These are phyloP conservation scores for Spondyliosoma cantharus DNA, from an alignment of 2,797 vertebrate species.

Conservation along the genomic window DNA sequence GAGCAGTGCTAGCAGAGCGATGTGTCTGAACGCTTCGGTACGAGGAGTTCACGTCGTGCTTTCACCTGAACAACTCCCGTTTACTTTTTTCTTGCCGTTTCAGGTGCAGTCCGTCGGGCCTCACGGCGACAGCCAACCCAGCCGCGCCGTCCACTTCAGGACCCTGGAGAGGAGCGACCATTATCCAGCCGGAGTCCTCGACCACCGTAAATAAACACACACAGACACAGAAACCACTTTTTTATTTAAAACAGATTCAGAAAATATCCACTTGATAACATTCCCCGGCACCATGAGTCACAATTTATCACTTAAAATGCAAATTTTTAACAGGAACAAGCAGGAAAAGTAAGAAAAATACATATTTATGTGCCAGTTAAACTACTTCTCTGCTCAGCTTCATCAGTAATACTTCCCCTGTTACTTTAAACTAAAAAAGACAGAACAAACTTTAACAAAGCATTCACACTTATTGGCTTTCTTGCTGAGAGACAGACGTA, in stretches of 20 bases:
- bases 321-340: neutral
- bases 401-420: no score
- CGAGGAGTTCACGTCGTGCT: neutral
- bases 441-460: neutral
- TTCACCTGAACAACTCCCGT: neutral
- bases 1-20: neutral
- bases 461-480: neutral
- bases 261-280: no score
- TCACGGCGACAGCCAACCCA: constrained; percentile 92
- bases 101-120: constrained; percentile 93
- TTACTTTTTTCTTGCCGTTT: neutral
- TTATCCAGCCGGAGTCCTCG: constrained; percentile 92
- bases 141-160: constrained; percentile 91
- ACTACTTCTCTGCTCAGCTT: no score
- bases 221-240: constrained; percentile 7
- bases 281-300: neutral
- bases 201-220: constrained; percentile 86
- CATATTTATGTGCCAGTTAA: no score
- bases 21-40: no score
- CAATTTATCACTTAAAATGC: neutral
- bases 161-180: constrained; percentile 94
- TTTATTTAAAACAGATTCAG: neutral
- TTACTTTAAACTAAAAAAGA: no score
- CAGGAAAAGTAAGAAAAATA: neutral
- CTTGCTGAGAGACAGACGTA: neutral